These are phyloP conservation scores for Sesia bembeciformis DNA, from an alignment of 2,888 invertebrate genomes.

Conservation along the genomic window DNA sequence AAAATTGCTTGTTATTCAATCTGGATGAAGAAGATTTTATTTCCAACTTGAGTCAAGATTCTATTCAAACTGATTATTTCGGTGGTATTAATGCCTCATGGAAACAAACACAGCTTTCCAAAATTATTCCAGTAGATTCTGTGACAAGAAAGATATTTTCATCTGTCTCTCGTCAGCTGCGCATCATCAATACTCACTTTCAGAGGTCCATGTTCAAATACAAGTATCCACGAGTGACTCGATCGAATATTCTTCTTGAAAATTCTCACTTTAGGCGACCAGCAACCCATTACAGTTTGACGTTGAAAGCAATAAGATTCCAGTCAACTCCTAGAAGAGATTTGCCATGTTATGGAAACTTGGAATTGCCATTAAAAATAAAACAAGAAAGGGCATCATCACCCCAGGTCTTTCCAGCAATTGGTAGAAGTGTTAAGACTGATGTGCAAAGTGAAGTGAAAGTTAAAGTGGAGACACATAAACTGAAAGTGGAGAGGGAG, in stretches of 20 bases:
- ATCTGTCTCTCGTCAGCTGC: constrained; percentile 55
- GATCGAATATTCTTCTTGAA: constrained; percentile 57
- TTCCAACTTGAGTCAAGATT: constrained; percentile 22
- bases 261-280: constrained; percentile 37
- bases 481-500: constrained; percentile 25
- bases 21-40: constrained; percentile 13
- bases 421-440: constrained; percentile 30
- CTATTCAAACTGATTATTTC: constrained; percentile 35
- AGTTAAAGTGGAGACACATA: constrained; percentile 29
- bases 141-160: constrained; percentile 50
- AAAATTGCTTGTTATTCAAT: constrained; percentile 44
- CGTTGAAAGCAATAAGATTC: constrained; percentile 53
- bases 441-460: constrained; percentile 27
- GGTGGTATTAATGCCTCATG: constrained; percentile 46
- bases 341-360: constrained; percentile 63
- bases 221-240: constrained; percentile 59
- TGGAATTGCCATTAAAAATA: constrained; percentile 59
- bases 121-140: constrained; percentile 42
- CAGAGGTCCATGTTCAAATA: constrained; percentile 54
- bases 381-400: constrained; percentile 45
- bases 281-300: constrained; percentile 44
- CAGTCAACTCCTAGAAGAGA: constrained; percentile 52
- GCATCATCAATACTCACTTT: constrained; percentile 58
- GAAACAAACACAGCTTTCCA: constrained; percentile 45
- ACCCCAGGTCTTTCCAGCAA: constrained; percentile 37